phyloP scores from a whole-genome alignment of 2,113 vertebrate genomes.

The Sebastes schlegelii region DNA sequence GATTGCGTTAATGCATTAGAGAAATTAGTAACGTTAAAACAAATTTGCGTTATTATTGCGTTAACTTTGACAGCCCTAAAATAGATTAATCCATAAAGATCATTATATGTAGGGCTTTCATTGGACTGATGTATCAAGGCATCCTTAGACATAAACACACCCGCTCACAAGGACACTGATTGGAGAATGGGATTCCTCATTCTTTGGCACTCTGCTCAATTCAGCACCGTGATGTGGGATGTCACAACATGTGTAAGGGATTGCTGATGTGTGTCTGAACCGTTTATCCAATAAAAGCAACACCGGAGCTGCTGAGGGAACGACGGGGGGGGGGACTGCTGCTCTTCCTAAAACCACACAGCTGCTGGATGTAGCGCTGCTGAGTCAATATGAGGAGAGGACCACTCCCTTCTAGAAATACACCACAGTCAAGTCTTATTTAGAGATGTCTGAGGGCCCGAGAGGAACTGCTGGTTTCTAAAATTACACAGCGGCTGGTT shows the following conservation, averaged over 20 bases:
- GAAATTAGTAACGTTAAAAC: too few relatives aligned
- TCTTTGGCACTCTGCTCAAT: constrained; percentile 20
- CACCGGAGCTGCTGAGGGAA: neutral
- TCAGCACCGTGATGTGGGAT: constrained; percentile 30
- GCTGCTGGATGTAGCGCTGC: constrained; percentile 28
- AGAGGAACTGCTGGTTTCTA: constrained; percentile 55
- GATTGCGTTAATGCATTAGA: too few relatives aligned
- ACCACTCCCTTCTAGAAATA: constrained; percentile 33
- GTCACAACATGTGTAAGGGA: constrained; percentile 53
- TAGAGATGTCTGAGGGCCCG: constrained; percentile 19
- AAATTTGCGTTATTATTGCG: too few relatives aligned
- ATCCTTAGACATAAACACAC: constrained; percentile 3
- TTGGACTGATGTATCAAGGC: neutral
- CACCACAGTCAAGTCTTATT: constrained; percentile 20
- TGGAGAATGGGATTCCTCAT: constrained; percentile 49
- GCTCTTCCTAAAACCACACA: neutral
- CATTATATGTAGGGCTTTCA: neutral
- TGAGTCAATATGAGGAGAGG: constrained; percentile 40
- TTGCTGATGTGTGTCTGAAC: constrained; percentile 18
- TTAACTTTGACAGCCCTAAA: too few relatives aligned
- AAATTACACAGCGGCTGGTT: constrained; percentile 61
- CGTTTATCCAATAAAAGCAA: constrained; percentile 23
- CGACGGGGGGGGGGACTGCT: neutral
- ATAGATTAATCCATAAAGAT: neutral
- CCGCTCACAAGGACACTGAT: neutral